Evolutionary conservation across 64 coral and sea anemone species (phyloP), one percentile per base, ranked within the genome.

Genomic region (Actinia equina): DNA sequence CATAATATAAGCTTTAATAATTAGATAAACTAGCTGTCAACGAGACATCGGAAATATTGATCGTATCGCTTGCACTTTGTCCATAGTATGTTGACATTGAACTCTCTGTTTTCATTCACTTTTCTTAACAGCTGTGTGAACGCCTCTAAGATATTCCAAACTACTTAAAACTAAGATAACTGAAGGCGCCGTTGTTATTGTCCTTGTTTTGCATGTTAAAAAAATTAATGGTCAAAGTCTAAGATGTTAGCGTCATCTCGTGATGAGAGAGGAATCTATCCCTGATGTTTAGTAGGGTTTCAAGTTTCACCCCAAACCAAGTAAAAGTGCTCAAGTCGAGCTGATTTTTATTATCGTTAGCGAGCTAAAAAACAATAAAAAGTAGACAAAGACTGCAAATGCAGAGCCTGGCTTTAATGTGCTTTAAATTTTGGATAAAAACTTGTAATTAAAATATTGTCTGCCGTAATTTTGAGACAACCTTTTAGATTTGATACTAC

Each of bases 31-130:
- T 25, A 74, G 42, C 69, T 74, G 69, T 74, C 69, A 74, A 74
- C 26, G n/a, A 74, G 20, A 74, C 27, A 74, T 74, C 26, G 1
- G 14, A 41, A 74, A 74, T 74, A 74, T 30, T 74, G 69, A 74
- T 74, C 69, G 5, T 74, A 74, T 74, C 27, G n/a, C n/a, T 71
- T 74, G 69, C 69, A 74, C n/a, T 74, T 37, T 30, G 69, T 71
- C 9, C 69, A 3, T 6, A n/a, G 2, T 71, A 41, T 74, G 69
- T 74, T 74, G 69, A 74, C 69, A 74, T 41, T 74, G 22, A 69
- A 74, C 69, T 23, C n/a, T 23, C 19, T 65, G 14, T 14, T 0
- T 15, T 74, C 27, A 74, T 74, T 74, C 69, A 74, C 69, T 6
- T n/a, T 23, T 20, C 2, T 2, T 42, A 74, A 74, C 69, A 74